phyloP scores from a whole-genome alignment of 2,888 invertebrate species.

The Pedicia rivosa region DNA sequence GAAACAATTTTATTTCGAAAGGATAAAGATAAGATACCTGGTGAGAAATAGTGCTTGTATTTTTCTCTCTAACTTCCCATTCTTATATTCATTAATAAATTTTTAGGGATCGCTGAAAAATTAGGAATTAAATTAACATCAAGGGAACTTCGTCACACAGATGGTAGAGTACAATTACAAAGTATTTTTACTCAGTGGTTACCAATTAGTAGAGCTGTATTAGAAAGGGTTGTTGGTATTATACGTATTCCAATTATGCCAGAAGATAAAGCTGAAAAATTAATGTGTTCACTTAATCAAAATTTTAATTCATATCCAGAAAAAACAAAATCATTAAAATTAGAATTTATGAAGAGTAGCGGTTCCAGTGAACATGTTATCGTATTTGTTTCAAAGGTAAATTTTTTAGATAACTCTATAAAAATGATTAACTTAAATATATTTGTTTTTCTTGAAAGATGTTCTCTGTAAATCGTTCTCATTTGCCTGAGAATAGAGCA shows the following conservation, averaged over 20 bases:
- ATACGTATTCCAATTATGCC: conserved; percentile 37
- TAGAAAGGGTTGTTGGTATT: conserved; percentile 54
- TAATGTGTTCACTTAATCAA: conserved; percentile 57
- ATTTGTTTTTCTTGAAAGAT: conserved; percentile 65
- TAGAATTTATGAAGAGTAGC: conserved; percentile 53
- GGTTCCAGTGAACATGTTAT: conserved; percentile 45
- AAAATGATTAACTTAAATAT: not conserved
- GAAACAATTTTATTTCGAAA: conserved; percentile 61
- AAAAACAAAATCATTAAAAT: conserved; percentile 53
- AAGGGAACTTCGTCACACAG: conserved; percentile 63
- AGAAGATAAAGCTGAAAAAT: conserved; percentile 61
- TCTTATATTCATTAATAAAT: not conserved
- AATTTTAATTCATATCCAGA: conserved; percentile 49
- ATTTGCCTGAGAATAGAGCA: conserved; percentile 63
- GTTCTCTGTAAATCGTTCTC: conserved; percentile 62
- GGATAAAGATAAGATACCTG: conserved; percentile 53
- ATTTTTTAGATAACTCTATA: not conserved
- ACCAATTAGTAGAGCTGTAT: conserved; percentile 65
- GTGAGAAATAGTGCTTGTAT: conserved; percentile 2
- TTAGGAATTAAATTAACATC: conserved; percentile 59
- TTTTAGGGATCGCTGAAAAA: conserved; percentile 45
- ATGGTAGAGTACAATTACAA: conserved; percentile 60
- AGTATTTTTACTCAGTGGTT: conserved; percentile 80
- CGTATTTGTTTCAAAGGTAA: conserved; percentile 29
- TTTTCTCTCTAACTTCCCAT: not conserved